Evolutionary conservation across 2,797 vertebrate genomes (phyloP), one percentile per base, ranked within the genome.

Genomic region (Lepilemur septentrionalis): DNA sequence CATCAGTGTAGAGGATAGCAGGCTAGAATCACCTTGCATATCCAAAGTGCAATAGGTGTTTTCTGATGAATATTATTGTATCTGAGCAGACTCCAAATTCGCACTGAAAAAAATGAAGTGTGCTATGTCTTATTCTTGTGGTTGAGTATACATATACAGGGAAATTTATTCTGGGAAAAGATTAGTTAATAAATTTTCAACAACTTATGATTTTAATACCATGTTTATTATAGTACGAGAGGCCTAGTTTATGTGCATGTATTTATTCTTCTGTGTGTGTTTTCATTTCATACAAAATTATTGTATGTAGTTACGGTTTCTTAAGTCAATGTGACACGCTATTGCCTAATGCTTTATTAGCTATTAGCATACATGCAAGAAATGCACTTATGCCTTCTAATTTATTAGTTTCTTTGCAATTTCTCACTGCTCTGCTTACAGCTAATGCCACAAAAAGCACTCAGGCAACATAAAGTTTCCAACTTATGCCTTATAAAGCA

Each of bases 401-500:
- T 94, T 95, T 95, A 97, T 23, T 73, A 97, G 93, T 41, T 80
- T 95, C 38, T 50, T 92, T 92, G 48, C 52, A 96, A 93, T 72
- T 97, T 98, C 95, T 96, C 22, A 79, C 46, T 81, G 79, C 41
- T 91, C 55, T 46, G 43, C 95, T 94, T 94, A 96, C 79, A 93
- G 84, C 89, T 97, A 94, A 92, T 97, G 52, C 52, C 95, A 94
- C 75, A 96, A 41, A 98, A 93, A 98, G 90, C 79, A 95, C 52
- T 95, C 89, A 88, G 0, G 94, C 97, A 97, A 98, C 89, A 97
- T 83, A 93, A 97, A 97, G 92, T 94, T 96, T 97, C 94, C 96
- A 43, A 94, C 91, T 96, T 97, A 92, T 82, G 95, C 93, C 91
- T 94, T 94, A 84, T 32, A 96, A 97, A 94, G 89, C 83, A 96